phyloP scores from a whole-genome alignment of 1,140 invertebrate genomes.

The Adelges cooleyi region DNA sequence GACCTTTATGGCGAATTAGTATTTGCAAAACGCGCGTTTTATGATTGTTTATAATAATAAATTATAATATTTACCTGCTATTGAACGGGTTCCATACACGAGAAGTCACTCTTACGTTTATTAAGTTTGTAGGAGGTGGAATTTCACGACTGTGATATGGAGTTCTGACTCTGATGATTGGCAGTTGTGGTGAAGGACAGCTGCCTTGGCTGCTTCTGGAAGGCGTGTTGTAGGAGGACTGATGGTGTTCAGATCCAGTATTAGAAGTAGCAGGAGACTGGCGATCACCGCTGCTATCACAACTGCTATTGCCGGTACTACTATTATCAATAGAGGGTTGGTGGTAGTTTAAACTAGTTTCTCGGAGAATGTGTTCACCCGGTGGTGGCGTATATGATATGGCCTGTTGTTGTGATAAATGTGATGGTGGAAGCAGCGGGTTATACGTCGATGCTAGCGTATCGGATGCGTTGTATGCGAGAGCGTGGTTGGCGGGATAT shows the following conservation, averaged over 20 bases:
- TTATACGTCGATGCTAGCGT: neutral
- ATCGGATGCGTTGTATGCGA: neutral
- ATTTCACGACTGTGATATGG: no score
- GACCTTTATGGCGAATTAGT: no score
- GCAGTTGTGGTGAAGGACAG: neutral
- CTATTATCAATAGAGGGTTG: no score
- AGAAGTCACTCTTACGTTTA: no score
- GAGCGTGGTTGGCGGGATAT: neutral
- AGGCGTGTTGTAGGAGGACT: conserved; percentile 1
- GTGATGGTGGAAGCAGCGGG: neutral
- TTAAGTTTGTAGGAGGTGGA: no score
- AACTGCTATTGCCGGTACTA: conserved; percentile 28
- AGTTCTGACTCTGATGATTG: conserved; percentile 33
- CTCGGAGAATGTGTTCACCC: neutral
- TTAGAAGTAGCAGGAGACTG: conserved; percentile 31
- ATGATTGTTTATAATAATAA: no score
- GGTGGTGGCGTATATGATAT: conserved; percentile 17
- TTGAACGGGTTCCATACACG: no score
- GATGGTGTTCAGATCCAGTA: no score
- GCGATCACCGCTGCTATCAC: conserved; percentile 29
- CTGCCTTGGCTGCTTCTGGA: neutral
- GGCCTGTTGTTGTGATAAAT: neutral
- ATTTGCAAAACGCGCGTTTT: no score
- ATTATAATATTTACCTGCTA: no score
- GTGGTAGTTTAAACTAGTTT: no score